Conservation (phyloP, 2,113 vertebrate species). For the Cettia cetti region DNA sequence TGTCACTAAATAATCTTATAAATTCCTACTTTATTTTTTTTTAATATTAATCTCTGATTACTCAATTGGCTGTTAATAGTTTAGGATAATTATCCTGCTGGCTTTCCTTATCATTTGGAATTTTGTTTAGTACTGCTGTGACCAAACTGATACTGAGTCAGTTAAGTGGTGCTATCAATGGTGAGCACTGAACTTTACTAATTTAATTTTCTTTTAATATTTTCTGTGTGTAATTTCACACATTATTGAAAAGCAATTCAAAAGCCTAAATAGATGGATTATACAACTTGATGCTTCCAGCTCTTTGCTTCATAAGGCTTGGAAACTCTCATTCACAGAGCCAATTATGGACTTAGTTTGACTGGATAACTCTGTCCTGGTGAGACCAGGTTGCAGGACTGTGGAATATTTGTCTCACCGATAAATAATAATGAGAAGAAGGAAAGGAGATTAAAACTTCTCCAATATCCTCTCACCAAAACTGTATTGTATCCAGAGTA, state of each 20-base stretch:
- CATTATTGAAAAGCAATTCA: not conserved
- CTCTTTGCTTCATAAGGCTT: not conserved
- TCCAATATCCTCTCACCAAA: not conserved
- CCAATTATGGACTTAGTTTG: not conserved
- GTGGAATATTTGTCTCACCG: not conserved
- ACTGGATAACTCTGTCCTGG: not conserved
- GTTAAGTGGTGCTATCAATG: not conserved
- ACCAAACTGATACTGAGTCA: not conserved
- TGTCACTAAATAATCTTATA: not conserved
- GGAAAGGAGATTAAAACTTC: not conserved
- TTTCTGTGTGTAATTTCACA: not conserved
- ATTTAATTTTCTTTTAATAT: not conserved
- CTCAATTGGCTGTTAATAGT: not conserved
- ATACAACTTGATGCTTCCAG: not conserved
- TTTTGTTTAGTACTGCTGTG: not conserved
- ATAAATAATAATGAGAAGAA: not conserved
- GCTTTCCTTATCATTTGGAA: not conserved
- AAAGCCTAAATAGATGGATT: not conserved
- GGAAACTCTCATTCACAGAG: not conserved
- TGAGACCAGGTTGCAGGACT: not conserved
- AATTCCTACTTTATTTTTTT: not conserved
- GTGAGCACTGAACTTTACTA: not conserved
- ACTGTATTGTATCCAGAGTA: not conserved
- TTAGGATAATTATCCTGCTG: not conserved
- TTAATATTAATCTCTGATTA: not conserved